Evolutionary conservation across 2,888 invertebrate genomes (phyloP).

Genomic region (Stomorhina lunata): DNA sequence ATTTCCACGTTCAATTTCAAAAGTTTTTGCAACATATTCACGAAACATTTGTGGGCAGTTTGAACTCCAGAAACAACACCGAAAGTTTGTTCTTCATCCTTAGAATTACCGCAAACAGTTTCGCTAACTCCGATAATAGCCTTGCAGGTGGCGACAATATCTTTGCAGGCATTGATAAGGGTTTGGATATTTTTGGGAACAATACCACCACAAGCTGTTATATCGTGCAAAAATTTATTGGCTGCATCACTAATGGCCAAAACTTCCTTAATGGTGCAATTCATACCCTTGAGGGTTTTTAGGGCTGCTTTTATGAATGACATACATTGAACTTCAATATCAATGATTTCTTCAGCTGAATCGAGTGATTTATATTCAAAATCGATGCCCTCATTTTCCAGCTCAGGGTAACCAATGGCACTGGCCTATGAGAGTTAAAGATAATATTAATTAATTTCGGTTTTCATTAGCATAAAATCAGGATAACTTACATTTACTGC

Average conservation of each 20-base stretch:
- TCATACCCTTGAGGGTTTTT: conserved; percentile 71
- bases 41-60: conserved; percentile 61
- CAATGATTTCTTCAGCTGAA: conserved; percentile 12
- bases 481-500: conserved; percentile 43
- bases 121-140: conserved; percentile 67
- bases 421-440: background rate
- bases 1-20: conserved; percentile 66
- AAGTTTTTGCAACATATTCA: conserved; percentile 63
- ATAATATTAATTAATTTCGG: background rate
- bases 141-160: conserved; percentile 67
- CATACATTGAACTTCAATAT: conserved; percentile 23
- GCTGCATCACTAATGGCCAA: conserved; percentile 67
- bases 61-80: background rate
- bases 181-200: conserved; percentile 69
- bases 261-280: conserved; percentile 71
- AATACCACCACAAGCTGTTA: conserved; percentile 67
- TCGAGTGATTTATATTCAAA: conserved; percentile 24
- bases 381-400: background rate
- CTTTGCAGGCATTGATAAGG: conserved; percentile 68
- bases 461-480: too few relatives aligned
- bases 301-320: conserved; percentile 64
- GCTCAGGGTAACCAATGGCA: background rate
- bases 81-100: background rate
- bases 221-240: conserved; percentile 60
- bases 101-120: conserved; percentile 66